Percentiles rank a stretch among this genome's conserved stretches.
Conservation (phyloP, 2,113 vertebrate species). For the Setophaga kirtlandii region DNA sequence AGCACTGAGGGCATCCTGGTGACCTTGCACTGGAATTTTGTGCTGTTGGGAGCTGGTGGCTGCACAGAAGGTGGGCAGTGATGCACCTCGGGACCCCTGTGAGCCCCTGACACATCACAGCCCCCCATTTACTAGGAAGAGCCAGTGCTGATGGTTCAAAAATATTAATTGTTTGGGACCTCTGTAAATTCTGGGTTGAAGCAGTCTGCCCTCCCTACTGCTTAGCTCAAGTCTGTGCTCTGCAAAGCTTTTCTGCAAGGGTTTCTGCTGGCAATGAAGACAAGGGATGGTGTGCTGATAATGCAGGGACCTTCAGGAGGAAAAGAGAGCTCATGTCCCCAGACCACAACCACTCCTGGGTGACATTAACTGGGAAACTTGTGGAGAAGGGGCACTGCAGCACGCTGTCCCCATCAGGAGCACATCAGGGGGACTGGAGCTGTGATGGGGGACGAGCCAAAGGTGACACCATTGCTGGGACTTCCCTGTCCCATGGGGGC, state of each 20-base stretch:
- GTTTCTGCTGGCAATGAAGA: background rate
- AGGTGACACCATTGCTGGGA: background rate
- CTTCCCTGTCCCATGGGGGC: background rate
- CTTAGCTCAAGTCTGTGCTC: background rate
- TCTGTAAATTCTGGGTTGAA: background rate
- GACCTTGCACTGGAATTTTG: background rate
- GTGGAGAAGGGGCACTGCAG: background rate
- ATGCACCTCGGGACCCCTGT: rapidly evolving
- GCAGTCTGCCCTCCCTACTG: rapidly evolving
- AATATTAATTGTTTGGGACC: background rate
- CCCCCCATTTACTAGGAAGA: background rate
- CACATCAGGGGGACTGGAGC: background rate
- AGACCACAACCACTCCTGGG: background rate
- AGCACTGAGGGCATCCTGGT: background rate
- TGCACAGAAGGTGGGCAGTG: background rate
- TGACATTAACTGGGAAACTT: background rate
- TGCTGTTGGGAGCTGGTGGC: background rate
- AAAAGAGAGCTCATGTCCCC: background rate
- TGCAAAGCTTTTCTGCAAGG: background rate
- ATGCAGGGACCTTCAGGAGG: background rate
- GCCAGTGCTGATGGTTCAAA: background rate
- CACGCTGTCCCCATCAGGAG: background rate
- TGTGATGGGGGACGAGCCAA: background rate
- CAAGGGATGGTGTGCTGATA: rapidly evolving
- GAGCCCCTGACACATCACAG: background rate